Conservation (phyloP, 2,113 vertebrate genomes). For the Atlantisia rogersi region DNA sequence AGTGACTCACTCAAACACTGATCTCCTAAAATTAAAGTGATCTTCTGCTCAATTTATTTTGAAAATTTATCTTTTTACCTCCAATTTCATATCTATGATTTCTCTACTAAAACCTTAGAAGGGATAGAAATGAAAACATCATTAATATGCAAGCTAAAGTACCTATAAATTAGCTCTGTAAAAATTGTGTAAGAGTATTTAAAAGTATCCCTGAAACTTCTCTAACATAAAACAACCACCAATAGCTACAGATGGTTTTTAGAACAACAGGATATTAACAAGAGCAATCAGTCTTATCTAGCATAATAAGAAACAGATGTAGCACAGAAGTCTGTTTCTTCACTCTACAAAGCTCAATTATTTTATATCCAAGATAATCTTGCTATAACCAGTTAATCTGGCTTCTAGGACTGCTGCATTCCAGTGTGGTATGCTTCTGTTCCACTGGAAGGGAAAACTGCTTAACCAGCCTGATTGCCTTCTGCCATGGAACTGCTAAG, state of each 20-base stretch:
- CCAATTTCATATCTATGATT: neutral
- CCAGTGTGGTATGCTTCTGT: neutral
- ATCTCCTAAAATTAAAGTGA: neutral
- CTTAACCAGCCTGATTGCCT: neutral
- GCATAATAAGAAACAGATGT: neutral
- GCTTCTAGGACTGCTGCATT: neutral
- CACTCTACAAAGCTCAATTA: neutral
- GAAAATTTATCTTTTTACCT: neutral
- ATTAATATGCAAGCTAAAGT: neutral
- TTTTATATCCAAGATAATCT: neutral
- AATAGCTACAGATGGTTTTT: neutral
- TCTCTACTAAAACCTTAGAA: neutral
- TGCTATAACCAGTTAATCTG: neutral
- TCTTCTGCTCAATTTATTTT: neutral
- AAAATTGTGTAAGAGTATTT: neutral
- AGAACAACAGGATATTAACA: neutral
- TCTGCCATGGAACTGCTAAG: neutral
- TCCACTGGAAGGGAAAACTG: neutral
- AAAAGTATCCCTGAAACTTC: neutral
- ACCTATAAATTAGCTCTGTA: neutral
- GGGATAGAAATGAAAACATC: neutral
- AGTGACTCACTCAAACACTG: neutral
- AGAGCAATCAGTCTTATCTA: neutral
- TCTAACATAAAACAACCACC: neutral
- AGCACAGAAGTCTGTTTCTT: neutral